Base-by-base conservation (phyloP, 1,140 invertebrate genomes). In the Bathynomus jamesi region DNA sequence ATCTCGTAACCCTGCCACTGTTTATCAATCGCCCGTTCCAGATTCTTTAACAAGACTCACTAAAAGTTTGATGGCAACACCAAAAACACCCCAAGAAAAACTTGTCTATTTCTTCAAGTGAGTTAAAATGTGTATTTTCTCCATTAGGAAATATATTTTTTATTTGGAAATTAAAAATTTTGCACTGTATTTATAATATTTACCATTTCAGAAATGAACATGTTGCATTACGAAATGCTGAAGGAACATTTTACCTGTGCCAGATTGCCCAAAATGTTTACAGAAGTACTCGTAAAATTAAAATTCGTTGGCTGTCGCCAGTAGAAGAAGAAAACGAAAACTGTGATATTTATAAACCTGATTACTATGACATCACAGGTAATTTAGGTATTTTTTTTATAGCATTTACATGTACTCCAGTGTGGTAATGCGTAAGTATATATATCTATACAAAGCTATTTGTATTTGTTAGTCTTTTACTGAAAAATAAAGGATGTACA, bases 231-330 rank as follows among this genome's bases (percentile, higher is more conserved):
- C 86, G 94, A 76, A 95, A 95, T 82, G 89, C 90, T 3, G 88
- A 92, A 83, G 91, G 91, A 61, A 88, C 90, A 61, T 95, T 95
- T 83, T 96, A 92, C 81, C 86, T 96, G 53, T 96, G 94, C 81
- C 92, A 94, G 83, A 88, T 92, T 4, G 87, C 91, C 82, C 93
- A 95, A 84, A 95, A 95, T 84, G 90, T 96, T 67, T 94, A 92
- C 81, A 91, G 90, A 81, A 88, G 87, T 17, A 89, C 88, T 69
- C 85, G 87, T 68, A 89, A 89, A 80, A 93, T 95, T 79, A 89
- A 89, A 79, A 95, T 96, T 79, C 88, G 92, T 78, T 96, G 94
- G 94, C 82, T 95, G 31, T 91, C 91, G 4, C 89, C 69, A 72
- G 87, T 88, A 80, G 81, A 83, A 13, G 79, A 77, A 70, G 86